Evolutionary conservation across 2,797 vertebrate species (phyloP).

Genomic region (Mormyrus hasselquistii): DNA sequence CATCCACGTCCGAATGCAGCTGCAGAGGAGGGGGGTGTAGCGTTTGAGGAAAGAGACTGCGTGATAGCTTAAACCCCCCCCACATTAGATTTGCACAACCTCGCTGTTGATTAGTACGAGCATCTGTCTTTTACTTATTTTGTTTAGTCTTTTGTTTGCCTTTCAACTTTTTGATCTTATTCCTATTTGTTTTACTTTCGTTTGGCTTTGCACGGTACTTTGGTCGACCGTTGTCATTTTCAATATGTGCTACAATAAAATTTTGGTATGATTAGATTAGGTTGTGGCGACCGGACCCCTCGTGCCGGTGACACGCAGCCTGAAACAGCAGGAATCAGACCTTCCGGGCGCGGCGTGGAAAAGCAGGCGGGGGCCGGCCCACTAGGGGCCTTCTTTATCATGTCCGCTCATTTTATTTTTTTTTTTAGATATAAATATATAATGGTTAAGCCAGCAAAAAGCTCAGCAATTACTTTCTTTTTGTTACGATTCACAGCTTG

Average conservation of each 20-base stretch:
- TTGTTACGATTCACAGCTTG: not conserved
- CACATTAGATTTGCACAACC: not conserved
- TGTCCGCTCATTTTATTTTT: not conserved
- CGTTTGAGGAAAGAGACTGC: not conserved
- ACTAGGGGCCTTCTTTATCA: not conserved
- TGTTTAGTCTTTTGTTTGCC: not conserved
- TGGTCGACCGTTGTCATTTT: not conserved
- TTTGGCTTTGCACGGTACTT: not conserved
- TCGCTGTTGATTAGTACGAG: not conserved
- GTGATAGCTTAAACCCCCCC: not conserved
- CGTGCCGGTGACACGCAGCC: not conserved
- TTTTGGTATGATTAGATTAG: not conserved
- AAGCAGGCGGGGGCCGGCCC: no score
- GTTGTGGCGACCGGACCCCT: not conserved
- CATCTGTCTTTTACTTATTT: not conserved
- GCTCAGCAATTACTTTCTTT: slow-evolving; percentile 11
- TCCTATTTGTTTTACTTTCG: not conserved
- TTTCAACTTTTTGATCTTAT: not conserved
- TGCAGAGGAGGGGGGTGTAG: slow-evolving; percentile 38
- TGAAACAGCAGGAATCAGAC: not conserved
- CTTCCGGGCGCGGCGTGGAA: not conserved
- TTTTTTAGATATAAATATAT: slow-evolving; percentile 3
- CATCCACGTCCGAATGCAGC: slow-evolving; percentile 85
- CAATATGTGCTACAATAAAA: not conserved
- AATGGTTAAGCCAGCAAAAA: not conserved